Base-by-base conservation (phyloP, 1,140 invertebrate species). In the Probaryconus sp. region DNA sequence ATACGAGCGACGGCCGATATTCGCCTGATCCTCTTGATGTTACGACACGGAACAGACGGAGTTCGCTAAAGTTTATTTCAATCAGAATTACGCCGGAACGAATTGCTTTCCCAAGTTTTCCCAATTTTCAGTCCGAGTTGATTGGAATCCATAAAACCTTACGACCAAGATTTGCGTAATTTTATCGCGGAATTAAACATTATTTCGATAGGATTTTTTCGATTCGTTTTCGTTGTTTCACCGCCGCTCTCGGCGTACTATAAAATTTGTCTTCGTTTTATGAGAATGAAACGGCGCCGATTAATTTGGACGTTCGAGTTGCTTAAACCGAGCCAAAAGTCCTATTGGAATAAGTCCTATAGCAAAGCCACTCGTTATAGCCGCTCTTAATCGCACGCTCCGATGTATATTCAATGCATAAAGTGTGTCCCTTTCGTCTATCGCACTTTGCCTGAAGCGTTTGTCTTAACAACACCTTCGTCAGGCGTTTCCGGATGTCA, bases 131-230 rank as follows among this genome's bases (percentile, higher is more conserved):
- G 48, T 50, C 38, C 42, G 33, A 56, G 14, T 53, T 72, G 69
- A 60, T 65, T 72, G 53, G 45, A 61, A 72, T 53, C 47, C 55
- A 63, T 73, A 73, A 73, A 73, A 53, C 21, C 48, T 61, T 65
- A 67, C 70, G 70, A 67, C 18, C 30, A 30, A 60, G 53, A 72
- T 72, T 72, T 58, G 60, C 60, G 60, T 72, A 60, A 60, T 71
- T 53, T 35, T 45, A 14, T 13, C 45, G 45, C 38, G 55, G 61
- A 70, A 47, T 70, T 70, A 47, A 47, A 60, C 65, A 17, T 60
- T 37, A 17, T 13, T 42, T 2, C 47, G 21, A 53, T 37, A n/a
- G 51, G 61, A 65, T 47, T 38, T 67, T 58, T 58, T 40, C 20
- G 61, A 64, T 64, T 17, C 40, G 28, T 9, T 4, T 33, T 28